Base-by-base conservation (phyloP, 1,140 invertebrate genomes). In the Ruditapes philippinarum region DNA sequence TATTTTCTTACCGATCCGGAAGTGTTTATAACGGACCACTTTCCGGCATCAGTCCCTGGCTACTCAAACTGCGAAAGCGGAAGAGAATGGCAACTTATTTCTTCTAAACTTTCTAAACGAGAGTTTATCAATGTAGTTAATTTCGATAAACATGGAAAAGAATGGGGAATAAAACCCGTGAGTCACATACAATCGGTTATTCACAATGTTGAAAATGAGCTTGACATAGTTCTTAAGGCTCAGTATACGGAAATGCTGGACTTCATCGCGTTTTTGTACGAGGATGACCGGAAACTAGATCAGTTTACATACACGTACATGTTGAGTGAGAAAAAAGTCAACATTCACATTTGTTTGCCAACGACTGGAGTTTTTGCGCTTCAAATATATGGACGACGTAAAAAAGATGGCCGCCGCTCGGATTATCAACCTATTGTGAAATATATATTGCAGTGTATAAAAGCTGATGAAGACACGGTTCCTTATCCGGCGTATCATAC, bases 1-100 rank as follows among this genome's bases (percentile, higher is more conserved):
- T 95, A 94, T 89, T 97, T 97, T 93, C 92, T 96, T 9, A 96
- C 96, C 2, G 96, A 97, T 89, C 96, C 96, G 0, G 95, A 96
- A 31, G 92, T 95, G 11, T 92, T 96, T 79, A 95, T 96, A 40
- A 95, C 93, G 82, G 95, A 96, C 14, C 96, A 97, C 92, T 96
- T 95, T 89, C 96, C 96, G 0, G 95, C 95, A 84, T 54, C 90
- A n/a, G 88, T 86, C 4, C 89, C 86, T 42, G 65, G 95, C 51
- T 68, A 31, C 33, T 31, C 74, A 36, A 42, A 81, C n/a, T 45
- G n/a, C 0, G 90, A 89, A 54, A 60, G 82, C 22, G 76, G 38
- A 19, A 31, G 40, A 25, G 36, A 79, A 49, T 93, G 91, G 89
- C 92, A 92, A 38, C 62, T 93, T n/a, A 14, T 91, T 11, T 40